Percentiles rank a stretch among this genome's conserved stretches.
phyloP scores from a whole-genome alignment of 2,888 invertebrate genomes.

The Scelioninae gen. 2 region DNA sequence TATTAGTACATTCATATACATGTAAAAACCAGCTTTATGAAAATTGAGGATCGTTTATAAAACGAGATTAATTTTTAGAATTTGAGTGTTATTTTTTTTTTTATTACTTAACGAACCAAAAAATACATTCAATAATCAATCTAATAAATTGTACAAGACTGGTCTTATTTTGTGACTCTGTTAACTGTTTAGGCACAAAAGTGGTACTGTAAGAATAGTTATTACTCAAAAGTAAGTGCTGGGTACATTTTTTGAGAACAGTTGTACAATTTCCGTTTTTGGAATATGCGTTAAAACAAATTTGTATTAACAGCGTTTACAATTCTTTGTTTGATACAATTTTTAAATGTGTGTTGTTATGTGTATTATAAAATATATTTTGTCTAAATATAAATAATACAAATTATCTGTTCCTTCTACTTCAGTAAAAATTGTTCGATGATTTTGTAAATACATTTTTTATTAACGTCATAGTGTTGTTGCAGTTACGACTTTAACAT shows the following conservation, averaged over 20 bases:
- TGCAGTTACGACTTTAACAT: not conserved
- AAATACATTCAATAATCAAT: not conserved
- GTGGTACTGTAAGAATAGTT: not conserved
- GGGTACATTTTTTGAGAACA: not conserved
- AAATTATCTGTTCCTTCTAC: not conserved
- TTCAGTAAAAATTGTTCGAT: not conserved
- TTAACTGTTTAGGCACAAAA: conserved; percentile 17
- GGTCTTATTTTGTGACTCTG: not conserved
- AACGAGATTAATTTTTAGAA: not conserved
- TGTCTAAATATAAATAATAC: not conserved
- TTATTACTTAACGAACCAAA: not conserved
- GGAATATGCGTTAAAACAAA: not conserved
- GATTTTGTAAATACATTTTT: conserved; percentile 15
- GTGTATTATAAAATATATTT: conserved; percentile 1
- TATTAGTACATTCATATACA: not conserved
- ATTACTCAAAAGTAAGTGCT: not conserved
- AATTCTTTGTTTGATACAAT: not conserved
- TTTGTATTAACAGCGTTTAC: not conserved
- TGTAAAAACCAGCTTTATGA: not conserved
- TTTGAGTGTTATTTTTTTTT: not conserved
- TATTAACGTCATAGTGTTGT: not conserved
- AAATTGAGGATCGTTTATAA: not conserved
- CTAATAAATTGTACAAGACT: no score
- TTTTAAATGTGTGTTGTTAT: not conserved
- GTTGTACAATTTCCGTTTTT: conserved; percentile 34